Evolutionary conservation across 2,888 invertebrate species (phyloP).

Genomic region (Melieria omissa): DNA sequence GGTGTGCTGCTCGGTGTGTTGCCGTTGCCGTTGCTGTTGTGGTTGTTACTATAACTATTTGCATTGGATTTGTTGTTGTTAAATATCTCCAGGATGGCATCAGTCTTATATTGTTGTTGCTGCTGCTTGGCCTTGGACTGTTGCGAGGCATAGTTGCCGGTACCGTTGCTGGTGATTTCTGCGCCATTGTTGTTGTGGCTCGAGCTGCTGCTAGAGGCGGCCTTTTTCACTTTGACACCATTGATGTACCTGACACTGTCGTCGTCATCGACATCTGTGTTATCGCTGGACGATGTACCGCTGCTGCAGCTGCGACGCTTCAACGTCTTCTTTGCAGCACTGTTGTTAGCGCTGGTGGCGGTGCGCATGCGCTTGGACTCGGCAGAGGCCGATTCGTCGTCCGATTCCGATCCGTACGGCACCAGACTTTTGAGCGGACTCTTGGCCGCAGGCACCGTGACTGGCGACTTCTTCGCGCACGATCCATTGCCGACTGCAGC

Average conservation of each 20-base stretch:
- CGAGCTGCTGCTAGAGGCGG: constrained; percentile 36
- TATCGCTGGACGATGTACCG: constrained; percentile 40
- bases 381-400: constrained; percentile 54
- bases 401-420: constrained; percentile 73
- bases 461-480: constrained; percentile 27
- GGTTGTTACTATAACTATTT: constrained; percentile 35
- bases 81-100: constrained; percentile 60
- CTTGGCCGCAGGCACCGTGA: constrained; percentile 41
- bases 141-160: constrained; percentile 19
- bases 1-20: constrained; percentile 20
- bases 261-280: constrained; percentile 42
- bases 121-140: constrained; percentile 48
- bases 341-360: constrained; percentile 27
- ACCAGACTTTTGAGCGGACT: constrained; percentile 67
- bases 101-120: constrained; percentile 49
- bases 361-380: constrained; percentile 37
- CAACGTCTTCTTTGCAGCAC: constrained; percentile 44
- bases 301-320: constrained; percentile 49
- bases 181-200: constrained; percentile 20
- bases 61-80: constrained; percentile 46
- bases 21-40: constrained; percentile 27
- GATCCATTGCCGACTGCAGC: constrained; percentile 21
- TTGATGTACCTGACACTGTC: constrained; percentile 36
- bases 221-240: constrained; percentile 40
- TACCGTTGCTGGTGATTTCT: constrained; percentile 19